Base-by-base conservation (phyloP, 2,888 invertebrate species). In the Cantharis nigra region DNA sequence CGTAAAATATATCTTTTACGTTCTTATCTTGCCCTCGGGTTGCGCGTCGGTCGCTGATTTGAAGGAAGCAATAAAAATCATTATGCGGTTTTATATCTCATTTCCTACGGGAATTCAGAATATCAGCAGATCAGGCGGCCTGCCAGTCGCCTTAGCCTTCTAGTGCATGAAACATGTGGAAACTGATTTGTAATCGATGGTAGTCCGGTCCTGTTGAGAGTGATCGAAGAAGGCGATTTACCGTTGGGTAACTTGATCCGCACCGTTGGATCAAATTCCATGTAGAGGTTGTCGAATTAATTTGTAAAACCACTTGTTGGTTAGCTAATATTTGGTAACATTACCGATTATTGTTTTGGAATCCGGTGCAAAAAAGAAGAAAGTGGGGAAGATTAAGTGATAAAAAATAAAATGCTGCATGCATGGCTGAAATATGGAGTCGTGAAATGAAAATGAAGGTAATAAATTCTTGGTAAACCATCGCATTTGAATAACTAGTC, bases 191-290 rank as follows among this genome's bases (percentile, higher is more conserved):
- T n/a, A n/a, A n/a, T n/a, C n/a, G n/a, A n/a, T n/a, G n/a, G n/a
- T n/a, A 49, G 49, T 49, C 49, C 49, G 49, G 5, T 7, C 49
- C 49, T 49, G 49, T 1, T 3, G 13, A 33, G 3, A 33, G 3
- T 13, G 33, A 33, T 33, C n/a, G 33, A 49, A 33, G 13, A 49
- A 69, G 28, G 7, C 69, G 30, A 16, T 69, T 30, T 23, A 30
- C 16, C 69, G 16, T 33, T 30, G n/a, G 11, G 76, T 76, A 81
- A 81, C 80, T 78, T 76, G 75, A 81, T 79, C 79, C 75, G 20
- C 75, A 72, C 77, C 67, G n/a, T 49, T 70, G 79, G 79, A 81
- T 81, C 80, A 74, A 78, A 80, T 81, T 74, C 78, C 81, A 80
- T 49, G 49, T 49, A 49, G 7, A 5, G 49, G 80, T 80, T 80